Evolutionary conservation across 1,140 invertebrate species (phyloP).

Genomic region (Papilio helenus): DNA sequence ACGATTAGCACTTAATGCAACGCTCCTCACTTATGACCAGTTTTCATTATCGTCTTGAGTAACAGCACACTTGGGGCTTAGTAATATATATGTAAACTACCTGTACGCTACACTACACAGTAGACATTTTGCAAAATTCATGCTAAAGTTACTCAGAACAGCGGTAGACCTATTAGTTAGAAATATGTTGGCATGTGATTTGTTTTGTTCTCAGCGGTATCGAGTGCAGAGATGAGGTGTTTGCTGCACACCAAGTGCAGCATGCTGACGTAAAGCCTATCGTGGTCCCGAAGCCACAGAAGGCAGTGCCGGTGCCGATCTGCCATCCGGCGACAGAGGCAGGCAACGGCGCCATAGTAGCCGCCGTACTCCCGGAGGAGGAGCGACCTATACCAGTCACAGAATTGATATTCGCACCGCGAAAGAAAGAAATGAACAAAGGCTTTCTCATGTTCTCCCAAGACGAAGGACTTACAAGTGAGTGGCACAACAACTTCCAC

Average conservation of each 20-base stretch:
- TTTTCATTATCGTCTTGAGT: constrained; percentile 48
- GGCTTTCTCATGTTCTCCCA: constrained; percentile 94
- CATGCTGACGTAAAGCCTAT: constrained; percentile 75
- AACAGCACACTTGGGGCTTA: background rate
- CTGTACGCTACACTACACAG: background rate
- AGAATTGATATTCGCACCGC: constrained; percentile 91
- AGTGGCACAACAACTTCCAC: constrained; percentile 76
- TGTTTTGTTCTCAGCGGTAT: constrained; percentile 89
- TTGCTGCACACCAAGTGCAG: constrained; percentile 89
- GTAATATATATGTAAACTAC: background rate
- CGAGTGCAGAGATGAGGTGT: constrained; percentile 93
- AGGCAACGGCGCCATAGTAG: constrained; percentile 69
- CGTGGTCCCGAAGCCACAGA: constrained; percentile 52
- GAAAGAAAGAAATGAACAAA: constrained; percentile 96
- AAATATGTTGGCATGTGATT: constrained; percentile 46
- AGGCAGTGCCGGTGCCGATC: constrained; percentile 49
- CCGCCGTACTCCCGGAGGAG: constrained; percentile 67
- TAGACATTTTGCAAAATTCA: background rate
- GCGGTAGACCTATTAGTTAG: constrained; percentile 49
- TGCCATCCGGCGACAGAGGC: constrained; percentile 50
- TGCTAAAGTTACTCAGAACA: background rate
- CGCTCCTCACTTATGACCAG: constrained; percentile 53
- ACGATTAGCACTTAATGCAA: constrained; percentile 51
- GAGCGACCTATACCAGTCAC: constrained; percentile 86
- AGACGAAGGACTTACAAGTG: constrained; percentile 93